A percentile compares a stretch with the other conserved stretches of the same genome.
Conservation (phyloP, 2,888 invertebrate species). For the Tridacna gigas region DNA sequence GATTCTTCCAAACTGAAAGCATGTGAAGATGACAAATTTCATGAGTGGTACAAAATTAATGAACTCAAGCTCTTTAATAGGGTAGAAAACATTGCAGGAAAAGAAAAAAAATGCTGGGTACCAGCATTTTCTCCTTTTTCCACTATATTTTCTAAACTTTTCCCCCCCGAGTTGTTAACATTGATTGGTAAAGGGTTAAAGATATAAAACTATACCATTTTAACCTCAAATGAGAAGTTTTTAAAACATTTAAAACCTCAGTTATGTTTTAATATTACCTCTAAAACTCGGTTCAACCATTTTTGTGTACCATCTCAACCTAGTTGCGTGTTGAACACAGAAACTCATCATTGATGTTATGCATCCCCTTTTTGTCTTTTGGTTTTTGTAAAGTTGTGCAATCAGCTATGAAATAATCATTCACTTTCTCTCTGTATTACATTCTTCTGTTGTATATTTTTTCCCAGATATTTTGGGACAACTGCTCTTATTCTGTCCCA, state of each 20-base stretch:
- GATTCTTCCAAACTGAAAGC: no score
- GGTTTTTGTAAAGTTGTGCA: slow-evolving; percentile 50
- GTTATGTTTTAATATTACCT: background rate
- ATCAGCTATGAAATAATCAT: slow-evolving; percentile 42
- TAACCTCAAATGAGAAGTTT: background rate
- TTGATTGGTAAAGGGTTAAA: no score
- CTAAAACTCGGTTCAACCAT: no score
- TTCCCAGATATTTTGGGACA: background rate
- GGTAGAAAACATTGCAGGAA: no score
- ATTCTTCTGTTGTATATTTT: slow-evolving; percentile 4
- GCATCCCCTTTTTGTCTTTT: slow-evolving; percentile 19
- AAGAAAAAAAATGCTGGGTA: no score
- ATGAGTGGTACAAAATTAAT: no score
- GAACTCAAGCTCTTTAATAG: no score
- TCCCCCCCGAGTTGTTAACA: no score
- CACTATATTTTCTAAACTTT: no score
- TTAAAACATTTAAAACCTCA: background rate
- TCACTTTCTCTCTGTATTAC: slow-evolving; percentile 30
- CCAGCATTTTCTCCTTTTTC: no score
- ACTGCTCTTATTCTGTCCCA: no score
- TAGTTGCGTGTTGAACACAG: slow-evolving; percentile 5
- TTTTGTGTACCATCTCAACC: background rate
- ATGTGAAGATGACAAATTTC: no score
- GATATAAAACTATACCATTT: background rate
- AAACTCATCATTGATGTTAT: slow-evolving; percentile 2